Conservation (phyloP, 2,113 vertebrate genomes). For the Paradisaea rubra region DNA sequence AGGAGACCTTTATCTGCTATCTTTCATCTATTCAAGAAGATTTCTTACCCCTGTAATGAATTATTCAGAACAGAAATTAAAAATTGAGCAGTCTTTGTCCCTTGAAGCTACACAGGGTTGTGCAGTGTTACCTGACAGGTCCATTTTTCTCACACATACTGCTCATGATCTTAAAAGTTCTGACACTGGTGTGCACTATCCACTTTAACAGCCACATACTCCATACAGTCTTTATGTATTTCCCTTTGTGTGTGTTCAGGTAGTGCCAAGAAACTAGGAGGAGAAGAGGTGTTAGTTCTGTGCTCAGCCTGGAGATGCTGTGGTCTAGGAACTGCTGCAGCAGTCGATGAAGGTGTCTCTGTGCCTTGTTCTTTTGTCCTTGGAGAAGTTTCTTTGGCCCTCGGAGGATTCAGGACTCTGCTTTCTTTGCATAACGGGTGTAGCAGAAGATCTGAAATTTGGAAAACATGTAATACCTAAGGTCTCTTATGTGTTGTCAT, state of each 20-base stretch:
- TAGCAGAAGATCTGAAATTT: neutral
- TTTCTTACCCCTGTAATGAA: constrained; percentile 14
- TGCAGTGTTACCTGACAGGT: constrained; percentile 14
- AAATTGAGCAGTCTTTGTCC: constrained; percentile 7
- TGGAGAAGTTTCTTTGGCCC: neutral
- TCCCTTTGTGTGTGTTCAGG: neutral
- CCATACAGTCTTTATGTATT: neutral
- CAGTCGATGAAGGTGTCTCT: neutral
- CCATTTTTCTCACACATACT: constrained; percentile 5
- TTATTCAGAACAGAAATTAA: constrained; percentile 33
- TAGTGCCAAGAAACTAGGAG: neutral
- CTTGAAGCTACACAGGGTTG: neutral
- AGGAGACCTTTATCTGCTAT: neutral
- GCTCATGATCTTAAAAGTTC: neutral
- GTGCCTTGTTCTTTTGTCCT: neutral
- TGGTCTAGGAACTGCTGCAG: neutral
- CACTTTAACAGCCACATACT: neutral
- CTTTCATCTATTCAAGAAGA: constrained; percentile 12
- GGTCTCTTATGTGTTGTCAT: neutral
- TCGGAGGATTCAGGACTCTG: neutral
- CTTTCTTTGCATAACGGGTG: neutral
- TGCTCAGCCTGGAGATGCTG: neutral
- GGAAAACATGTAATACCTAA: neutral
- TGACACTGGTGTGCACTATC: neutral
- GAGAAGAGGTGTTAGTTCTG: neutral